Percentiles rank a stretch among this genome's conserved stretches.
Conservation (phyloP, 2,113 vertebrate genomes). For the Polyodon spathula region DNA sequence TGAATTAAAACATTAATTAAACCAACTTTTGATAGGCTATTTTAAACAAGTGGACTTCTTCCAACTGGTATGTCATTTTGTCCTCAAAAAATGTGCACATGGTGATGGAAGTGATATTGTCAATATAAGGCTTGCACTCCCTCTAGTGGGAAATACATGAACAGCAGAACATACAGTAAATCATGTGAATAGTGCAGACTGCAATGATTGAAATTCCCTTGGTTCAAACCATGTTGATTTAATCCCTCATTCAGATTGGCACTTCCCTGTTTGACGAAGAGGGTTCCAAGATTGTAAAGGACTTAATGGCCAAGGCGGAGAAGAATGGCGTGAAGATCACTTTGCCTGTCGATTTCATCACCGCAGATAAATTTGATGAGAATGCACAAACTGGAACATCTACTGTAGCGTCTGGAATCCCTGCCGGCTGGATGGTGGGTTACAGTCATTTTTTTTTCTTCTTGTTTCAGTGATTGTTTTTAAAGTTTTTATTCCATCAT, state of each 20-base stretch:
- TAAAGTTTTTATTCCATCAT: too few species aligned
- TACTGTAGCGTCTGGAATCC: conserved; percentile 75
- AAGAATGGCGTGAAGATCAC: conserved; percentile 90
- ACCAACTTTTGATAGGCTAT: too few species aligned
- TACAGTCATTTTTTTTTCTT: too few species aligned
- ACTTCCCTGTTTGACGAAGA: conserved; percentile 89
- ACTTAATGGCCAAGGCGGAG: conserved; percentile 92
- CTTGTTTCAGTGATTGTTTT: too few species aligned
- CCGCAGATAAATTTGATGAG: conserved; percentile 91
- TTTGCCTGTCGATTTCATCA: conserved; percentile 88
- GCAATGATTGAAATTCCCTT: neutral
- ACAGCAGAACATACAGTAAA: too few species aligned
- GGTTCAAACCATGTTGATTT: neutral
- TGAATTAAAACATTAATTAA: too few species aligned
- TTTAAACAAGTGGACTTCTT: too few species aligned
- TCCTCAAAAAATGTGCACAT: too few species aligned
- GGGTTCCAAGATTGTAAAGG: conserved; percentile 90
- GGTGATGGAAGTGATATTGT: too few species aligned
- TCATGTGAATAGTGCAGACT: neutral
- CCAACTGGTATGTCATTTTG: too few species aligned
- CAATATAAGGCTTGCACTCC: too few species aligned
- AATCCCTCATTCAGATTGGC: conserved; percentile 66
- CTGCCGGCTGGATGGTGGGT: conserved; percentile 94
- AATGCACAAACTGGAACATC: conserved; percentile 74
- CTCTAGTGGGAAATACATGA: too few species aligned